Conservation (phyloP, 2,797 vertebrate genomes). For the Gallinago nigripennis region DNA sequence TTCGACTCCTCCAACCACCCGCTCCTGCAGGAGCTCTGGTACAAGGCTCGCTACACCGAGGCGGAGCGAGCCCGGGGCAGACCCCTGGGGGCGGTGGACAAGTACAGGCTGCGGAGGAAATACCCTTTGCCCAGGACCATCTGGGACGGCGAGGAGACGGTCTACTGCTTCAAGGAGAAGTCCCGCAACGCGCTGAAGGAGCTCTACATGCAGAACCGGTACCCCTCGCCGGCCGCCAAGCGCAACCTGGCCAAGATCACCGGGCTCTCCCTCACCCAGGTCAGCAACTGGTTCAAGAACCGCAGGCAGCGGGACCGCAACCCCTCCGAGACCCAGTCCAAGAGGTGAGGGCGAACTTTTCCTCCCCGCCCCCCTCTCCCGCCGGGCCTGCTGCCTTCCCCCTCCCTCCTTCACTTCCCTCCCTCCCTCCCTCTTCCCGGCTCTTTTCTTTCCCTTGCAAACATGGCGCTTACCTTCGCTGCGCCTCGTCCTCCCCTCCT, state of each 20-base stretch:
- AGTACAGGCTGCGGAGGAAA: conserved; percentile 96
- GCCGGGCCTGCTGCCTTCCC: background rate
- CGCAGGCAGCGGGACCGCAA: conserved; percentile 96
- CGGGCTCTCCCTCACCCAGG: conserved; percentile 96
- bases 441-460: conserved; percentile 60
- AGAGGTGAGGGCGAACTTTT: conserved; percentile 85
- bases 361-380: conserved; percentile 61
- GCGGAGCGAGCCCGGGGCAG: conserved; percentile 96
- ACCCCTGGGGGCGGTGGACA: conserved; percentile 97
- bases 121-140: conserved; percentile 97
- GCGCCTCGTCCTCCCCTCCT: conserved; percentile 71
- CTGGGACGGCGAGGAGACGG: conserved; percentile 99
- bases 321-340: conserved; percentile 94
- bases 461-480: conserved; percentile 70
- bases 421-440: background rate
- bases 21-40: conserved; percentile 97
- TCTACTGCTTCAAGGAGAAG: conserved; percentile 99
- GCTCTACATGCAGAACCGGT: conserved; percentile 95
- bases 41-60: conserved; percentile 96
- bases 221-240: conserved; percentile 96
- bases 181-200: conserved; percentile 98
- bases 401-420: background rate
- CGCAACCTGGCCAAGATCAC: conserved; percentile 96
- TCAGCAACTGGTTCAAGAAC: conserved; percentile 99
- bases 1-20: conserved; percentile 94